phyloP scores from a whole-genome alignment of 35 echinoderm and acorn worm genomes.

The Ophioderma brevispina region DNA sequence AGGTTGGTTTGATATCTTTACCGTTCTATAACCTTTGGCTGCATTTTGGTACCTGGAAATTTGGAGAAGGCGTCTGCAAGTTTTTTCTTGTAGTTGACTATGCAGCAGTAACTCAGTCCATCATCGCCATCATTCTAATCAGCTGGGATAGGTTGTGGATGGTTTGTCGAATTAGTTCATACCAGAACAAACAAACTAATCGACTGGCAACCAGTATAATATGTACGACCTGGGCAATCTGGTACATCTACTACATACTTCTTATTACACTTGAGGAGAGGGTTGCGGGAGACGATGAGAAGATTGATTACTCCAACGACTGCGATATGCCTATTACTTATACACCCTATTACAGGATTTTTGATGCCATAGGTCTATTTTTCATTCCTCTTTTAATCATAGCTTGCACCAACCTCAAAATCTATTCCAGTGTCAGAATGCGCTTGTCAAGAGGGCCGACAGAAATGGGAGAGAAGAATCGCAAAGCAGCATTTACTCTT shows the following conservation, averaged over 20 bases:
- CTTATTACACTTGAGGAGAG: background rate
- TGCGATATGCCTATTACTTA: background rate
- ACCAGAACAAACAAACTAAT: constrained; percentile 19
- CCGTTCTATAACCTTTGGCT: constrained; percentile 15
- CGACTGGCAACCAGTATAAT: background rate
- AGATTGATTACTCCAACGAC: background rate
- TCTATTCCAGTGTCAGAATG: background rate
- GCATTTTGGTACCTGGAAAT: constrained; percentile 16
- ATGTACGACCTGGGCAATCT: background rate
- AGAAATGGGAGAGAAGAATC: background rate
- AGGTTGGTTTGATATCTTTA: constrained; percentile 42
- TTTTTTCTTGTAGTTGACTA: constrained; percentile 38
- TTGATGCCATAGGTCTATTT: background rate
- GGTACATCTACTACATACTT: background rate
- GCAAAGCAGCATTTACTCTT: background rate
- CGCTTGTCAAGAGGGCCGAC: background rate
- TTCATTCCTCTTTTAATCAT: background rate
- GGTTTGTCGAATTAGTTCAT: constrained; percentile 25
- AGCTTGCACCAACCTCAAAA: background rate
- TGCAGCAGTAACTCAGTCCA: constrained; percentile 14
- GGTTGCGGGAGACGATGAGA: background rate
- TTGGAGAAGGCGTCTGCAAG: constrained; percentile 57
- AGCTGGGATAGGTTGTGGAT: constrained; percentile 60
- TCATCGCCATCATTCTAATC: constrained; percentile 48
- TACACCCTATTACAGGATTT: background rate